phyloP scores from a whole-genome alignment of 2,888 invertebrate genomes.

The Malthinus flaveolus region DNA sequence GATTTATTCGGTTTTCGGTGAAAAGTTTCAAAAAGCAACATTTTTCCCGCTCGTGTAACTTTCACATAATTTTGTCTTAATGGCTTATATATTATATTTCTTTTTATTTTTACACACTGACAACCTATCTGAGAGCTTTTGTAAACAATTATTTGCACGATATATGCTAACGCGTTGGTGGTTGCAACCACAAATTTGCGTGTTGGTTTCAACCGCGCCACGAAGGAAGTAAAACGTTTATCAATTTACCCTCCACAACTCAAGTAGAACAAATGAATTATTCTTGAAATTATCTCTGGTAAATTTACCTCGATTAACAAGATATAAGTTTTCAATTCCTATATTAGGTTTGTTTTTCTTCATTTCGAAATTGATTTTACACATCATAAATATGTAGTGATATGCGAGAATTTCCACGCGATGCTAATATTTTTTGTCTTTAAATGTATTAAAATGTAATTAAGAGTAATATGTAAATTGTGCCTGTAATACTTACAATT shows the following conservation, averaged over 20 bases:
- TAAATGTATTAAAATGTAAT: conserved; percentile 21
- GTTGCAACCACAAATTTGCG: conserved; percentile 46
- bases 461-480: conserved; percentile 29
- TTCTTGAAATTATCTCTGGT: conserved; percentile 12
- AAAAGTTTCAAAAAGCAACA: too few relatives aligned
- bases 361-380: too few relatives aligned
- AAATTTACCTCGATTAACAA: conserved; percentile 7
- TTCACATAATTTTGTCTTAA: conserved; percentile 21
- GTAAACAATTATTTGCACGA: conserved; percentile 46
- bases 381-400: too few relatives aligned
- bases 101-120: conserved; percentile 34
- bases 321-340: background rate
- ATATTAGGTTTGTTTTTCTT: background rate
- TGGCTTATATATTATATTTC: conserved; percentile 30
- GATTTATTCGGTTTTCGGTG: too few relatives aligned
- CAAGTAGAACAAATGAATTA: conserved; percentile 21
- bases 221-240: conserved; percentile 42
- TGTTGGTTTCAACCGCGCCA: conserved; percentile 26
- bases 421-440: conserved; percentile 5
- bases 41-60: background rate
- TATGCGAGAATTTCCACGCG: conserved; percentile 14
- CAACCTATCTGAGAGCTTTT: conserved; percentile 32
- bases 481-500: background rate
- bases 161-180: conserved; percentile 42
- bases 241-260: conserved; percentile 40